Evolutionary conservation across 2,113 vertebrate species (phyloP).

Genomic region (Thalassoma bifasciatum): DNA sequence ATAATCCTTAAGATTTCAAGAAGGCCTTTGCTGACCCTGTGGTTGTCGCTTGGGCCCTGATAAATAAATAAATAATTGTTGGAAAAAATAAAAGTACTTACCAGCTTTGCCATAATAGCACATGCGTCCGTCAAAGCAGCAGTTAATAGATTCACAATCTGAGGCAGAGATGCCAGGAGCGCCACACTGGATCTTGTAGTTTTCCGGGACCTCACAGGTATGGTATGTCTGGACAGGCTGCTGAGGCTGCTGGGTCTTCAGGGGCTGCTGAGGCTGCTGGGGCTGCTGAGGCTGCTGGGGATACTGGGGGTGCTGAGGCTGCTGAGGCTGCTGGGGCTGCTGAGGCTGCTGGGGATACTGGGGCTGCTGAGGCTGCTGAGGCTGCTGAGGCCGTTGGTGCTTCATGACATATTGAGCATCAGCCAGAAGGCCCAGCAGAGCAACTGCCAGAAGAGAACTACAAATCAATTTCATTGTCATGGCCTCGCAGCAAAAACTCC

Average conservation of each 20-base stretch:
- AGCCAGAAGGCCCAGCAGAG: constrained; percentile 38
- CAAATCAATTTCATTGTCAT: constrained; percentile 50
- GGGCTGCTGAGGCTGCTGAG: not conserved
- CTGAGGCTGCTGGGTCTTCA: not conserved
- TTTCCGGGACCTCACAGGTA: constrained; percentile 46
- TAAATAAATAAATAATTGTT: too few relatives aligned
- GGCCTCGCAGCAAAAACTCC: constrained; percentile 45
- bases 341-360: too few relatives aligned
- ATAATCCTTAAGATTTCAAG: too few relatives aligned
- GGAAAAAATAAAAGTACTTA: constrained; percentile 19
- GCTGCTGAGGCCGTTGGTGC: not conserved
- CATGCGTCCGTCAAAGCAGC: constrained; percentile 64
- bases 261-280: not conserved
- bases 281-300: too few relatives aligned
- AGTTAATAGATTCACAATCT: constrained; percentile 38
- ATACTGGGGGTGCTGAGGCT: not conserved
- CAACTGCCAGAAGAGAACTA: constrained; percentile 43
- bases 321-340: not conserved
- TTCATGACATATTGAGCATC: constrained; percentile 22
- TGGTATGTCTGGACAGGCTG: not conserved
- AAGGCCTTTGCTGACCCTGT: too few relatives aligned
- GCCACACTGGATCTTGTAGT: constrained; percentile 56
- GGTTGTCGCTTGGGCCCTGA: too few relatives aligned
- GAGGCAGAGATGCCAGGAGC: not conserved
- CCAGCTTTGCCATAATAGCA: constrained; percentile 72